A percentile compares a stretch with the other conserved stretches of the same genome.
phyloP scores from a whole-genome alignment of 2,797 vertebrate genomes.

The Eulemur coronatus region DNA sequence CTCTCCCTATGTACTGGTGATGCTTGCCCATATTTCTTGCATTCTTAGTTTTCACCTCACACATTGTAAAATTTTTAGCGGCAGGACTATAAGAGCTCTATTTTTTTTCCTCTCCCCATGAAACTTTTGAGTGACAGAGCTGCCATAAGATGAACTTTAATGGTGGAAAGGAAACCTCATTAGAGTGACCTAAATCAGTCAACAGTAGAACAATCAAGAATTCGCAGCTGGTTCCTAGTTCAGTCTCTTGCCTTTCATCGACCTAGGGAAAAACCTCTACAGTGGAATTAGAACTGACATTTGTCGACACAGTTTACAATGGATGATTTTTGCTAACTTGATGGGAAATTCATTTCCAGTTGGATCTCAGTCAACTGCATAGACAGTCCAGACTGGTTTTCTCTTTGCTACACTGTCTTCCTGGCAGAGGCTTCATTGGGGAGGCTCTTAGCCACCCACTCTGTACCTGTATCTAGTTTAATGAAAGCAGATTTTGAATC shows the following conservation, averaged over 20 bases:
- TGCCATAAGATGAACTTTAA: conserved; percentile 57
- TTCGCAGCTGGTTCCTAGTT: conserved; percentile 65
- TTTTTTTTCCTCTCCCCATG: neutral
- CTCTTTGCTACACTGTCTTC: neutral
- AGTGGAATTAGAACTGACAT: conserved; percentile 67
- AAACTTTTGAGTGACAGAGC: conserved; percentile 57
- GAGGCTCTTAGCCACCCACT: neutral
- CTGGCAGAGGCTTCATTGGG: neutral
- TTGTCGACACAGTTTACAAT: conserved; percentile 59
- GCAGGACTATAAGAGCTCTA: neutral
- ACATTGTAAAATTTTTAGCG: conserved; percentile 10
- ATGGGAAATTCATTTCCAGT: conserved; percentile 37
- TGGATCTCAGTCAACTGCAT: conserved; percentile 30
- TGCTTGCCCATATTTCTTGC: neutral
- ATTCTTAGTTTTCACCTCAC: conserved; percentile 10
- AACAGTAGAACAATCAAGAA: conserved; percentile 65
- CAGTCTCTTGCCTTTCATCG: conserved; percentile 63
- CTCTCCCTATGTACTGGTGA: neutral
- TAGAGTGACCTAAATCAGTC: conserved; percentile 78
- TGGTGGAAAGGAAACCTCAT: conserved; percentile 63
- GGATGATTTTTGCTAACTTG: conserved; percentile 61
- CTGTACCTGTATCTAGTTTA: neutral
- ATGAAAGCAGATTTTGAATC: conserved; percentile 43
- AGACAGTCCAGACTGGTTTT: conserved; percentile 29
- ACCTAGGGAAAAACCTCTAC: conserved; percentile 49